phyloP scores from a whole-genome alignment of 2,888 invertebrate genomes.

The Malachius bipustulatus region DNA sequence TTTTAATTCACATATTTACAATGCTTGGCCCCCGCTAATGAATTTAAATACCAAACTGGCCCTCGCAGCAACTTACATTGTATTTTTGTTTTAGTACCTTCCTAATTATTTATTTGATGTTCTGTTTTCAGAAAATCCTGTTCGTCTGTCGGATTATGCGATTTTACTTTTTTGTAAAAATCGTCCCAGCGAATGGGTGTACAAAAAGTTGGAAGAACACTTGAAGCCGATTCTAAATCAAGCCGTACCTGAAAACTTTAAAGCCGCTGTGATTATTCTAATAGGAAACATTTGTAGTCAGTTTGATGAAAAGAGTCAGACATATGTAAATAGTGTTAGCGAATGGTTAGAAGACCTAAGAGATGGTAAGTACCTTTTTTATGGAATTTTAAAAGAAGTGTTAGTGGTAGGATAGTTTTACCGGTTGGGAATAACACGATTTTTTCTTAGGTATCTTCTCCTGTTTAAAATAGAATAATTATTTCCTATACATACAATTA shows the following conservation, averaged over 20 bases:
- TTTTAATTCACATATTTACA: too few species aligned
- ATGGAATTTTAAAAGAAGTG: too few species aligned
- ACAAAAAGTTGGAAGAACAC: constrained; percentile 30
- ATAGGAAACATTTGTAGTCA: constrained; percentile 23
- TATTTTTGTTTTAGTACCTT: too few species aligned
- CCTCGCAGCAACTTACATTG: too few species aligned
- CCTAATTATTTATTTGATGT: neutral
- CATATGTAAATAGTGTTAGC: constrained; percentile 18
- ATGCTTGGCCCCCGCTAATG: too few species aligned
- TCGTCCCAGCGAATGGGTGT: constrained; percentile 32
- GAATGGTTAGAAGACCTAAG: constrained; percentile 21
- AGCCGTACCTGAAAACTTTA: constrained; percentile 24
- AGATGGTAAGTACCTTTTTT: constrained; percentile 24
- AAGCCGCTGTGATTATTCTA: constrained; percentile 25
- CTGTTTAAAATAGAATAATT: too few species aligned
- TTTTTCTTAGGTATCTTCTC: too few species aligned
- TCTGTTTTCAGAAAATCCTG: constrained; percentile 25
- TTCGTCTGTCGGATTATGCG: constrained; percentile 20
- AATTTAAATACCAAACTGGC: too few species aligned
- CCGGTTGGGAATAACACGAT: too few species aligned
- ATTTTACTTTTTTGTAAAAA: constrained; percentile 35
- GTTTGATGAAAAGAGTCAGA: constrained; percentile 18
- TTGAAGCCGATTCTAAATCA: constrained; percentile 25
- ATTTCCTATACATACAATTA: too few species aligned
- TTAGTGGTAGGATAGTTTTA: too few species aligned